phyloP scores from a whole-genome alignment of 2,113 vertebrate genomes.

The Tichodroma muraria region DNA sequence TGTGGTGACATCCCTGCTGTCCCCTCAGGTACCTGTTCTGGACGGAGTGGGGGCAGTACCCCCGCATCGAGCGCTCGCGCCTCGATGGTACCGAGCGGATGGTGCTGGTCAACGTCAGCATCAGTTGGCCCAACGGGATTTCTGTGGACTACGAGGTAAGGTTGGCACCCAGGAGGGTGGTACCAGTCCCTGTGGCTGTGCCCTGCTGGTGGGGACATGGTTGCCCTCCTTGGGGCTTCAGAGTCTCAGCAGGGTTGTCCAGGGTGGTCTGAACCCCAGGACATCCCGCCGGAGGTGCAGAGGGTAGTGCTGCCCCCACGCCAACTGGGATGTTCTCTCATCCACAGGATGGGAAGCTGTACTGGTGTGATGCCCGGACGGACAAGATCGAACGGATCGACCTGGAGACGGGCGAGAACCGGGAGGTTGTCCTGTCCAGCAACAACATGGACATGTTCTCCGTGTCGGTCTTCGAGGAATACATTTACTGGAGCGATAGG shows the following conservation, averaged over 20 bases:
- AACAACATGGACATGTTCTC: constrained; percentile 99
- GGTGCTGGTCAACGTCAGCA: constrained; percentile 89
- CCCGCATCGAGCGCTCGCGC: constrained; percentile 89
- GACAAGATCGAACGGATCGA: constrained; percentile 95
- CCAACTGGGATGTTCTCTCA: background rate
- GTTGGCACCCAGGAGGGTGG: fast-evolving
- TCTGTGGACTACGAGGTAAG: constrained; percentile 91
- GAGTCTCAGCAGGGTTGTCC: background rate
- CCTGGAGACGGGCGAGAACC: constrained; percentile 88
- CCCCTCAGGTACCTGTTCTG: constrained; percentile 91
- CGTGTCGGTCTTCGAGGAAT: constrained; percentile 92
- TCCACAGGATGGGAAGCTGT: constrained; percentile 83
- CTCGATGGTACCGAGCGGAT: constrained; percentile 85
- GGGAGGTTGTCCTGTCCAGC: constrained; percentile 88
- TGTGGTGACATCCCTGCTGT: background rate
- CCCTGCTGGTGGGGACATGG: background rate
- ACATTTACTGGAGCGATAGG: constrained; percentile 98
- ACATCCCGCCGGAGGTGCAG: background rate
- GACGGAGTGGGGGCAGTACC: constrained; percentile 98
- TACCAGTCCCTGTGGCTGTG: background rate
- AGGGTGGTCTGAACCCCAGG: background rate
- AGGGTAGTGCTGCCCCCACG: fast-evolving
- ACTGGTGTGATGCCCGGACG: constrained; percentile 94
- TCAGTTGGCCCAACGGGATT: constrained; percentile 97
- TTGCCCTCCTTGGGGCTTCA: no score